Evolutionary conservation across 2,797 vertebrate species (phyloP), one percentile per base, ranked within the genome.

Genomic region (Ctenosaura bakeri): DNA sequence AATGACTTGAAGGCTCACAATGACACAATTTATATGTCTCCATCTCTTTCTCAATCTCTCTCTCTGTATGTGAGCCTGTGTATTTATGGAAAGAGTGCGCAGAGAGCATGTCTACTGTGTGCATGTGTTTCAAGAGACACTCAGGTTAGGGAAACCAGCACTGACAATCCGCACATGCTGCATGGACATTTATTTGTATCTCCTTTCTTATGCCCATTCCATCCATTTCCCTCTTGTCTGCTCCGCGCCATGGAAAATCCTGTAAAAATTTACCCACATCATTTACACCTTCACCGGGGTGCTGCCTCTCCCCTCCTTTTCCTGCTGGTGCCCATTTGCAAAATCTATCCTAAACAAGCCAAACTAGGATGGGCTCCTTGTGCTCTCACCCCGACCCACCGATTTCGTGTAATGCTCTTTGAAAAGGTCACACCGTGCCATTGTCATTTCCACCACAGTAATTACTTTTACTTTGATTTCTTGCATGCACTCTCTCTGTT

Each of bases 401-500:
- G 66, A 0, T 87, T 79, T 83, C 42, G 50, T 59, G 42, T 16
- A 22, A 3, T 77, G 77, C 46, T 71, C 26, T 76, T 78, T 88
- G 13, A 46, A n/a, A 90, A 95, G 85, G 85, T 93, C 59, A 64
- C 32, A 22, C 46, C 20, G 46, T 89, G 13, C 24, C 18, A 69
- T 66, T 12, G 0, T 62, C 6, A 1, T 93, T 94, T 91, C 85
- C 88, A 62, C 10, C 1, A 12, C 16, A 4, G 86, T 46, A 6
- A 1, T 88, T 89, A 56, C 87, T 88, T 90, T 46, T 79, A 52
- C 32, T 84, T 88, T 78, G 62, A 66, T 92, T 91, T 87, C 32
- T 86, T 62, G 59, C 18, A 20, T 62, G 20, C 6, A 4, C 59
- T 22, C 59, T 62, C 59, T 62, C 18, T 62, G 20, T 62, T 20